Evolutionary conservation across 2,797 vertebrate species (phyloP), one percentile per base, ranked within the genome.

Genomic region (Sebastiscus albofasciatus): DNA sequence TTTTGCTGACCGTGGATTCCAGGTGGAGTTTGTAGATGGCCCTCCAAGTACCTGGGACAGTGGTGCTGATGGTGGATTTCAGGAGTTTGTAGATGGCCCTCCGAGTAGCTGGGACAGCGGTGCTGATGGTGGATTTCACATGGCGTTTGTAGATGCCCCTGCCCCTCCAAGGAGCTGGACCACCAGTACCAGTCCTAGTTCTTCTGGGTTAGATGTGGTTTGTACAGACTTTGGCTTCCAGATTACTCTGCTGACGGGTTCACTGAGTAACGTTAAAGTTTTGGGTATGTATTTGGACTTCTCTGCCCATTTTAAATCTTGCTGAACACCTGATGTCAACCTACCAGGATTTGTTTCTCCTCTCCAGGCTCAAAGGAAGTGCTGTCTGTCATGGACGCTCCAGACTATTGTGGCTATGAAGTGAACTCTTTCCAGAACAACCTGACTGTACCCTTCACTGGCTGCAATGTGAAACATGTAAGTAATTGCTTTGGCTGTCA

Each of bases 381-480:
- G 29, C 13, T 85, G 20, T 16, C 81, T 27, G 54, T 86, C 31
- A 11, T 27, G 2, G 68, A 85, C 0, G 83, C 80, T 9, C 77
- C 69, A 5, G 20, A 54, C 2, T 61, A 33, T 16, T 95, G 94
- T 75, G 89, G 81, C 1, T 93, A 90, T 78, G 7, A 67, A 9
- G 33, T 91, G 27, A 58, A 80, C 60, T 2, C 0, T 1, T 0
- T 56, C 1, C 16, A 54, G 2, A 88, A 78, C 20, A 79, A 61
- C 6, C 26, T 95, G 26, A 85, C 31, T 42, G 69, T 94, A 6
- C 83, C 85, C 8, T 94, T 91, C 46, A 75, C 61, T 26, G 93
- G 90, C 0, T 95, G 93, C 67, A 49, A 84, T 39, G 91, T 93
- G 14, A 87, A 55, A 18, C 11, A 55, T 39, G 90, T 89, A 73